Percentiles rank a stretch among this genome's conserved stretches.
These are phyloP conservation scores for Musca domestica DNA, from an alignment of 1,140 invertebrate species.

Conservation along the genomic window DNA sequence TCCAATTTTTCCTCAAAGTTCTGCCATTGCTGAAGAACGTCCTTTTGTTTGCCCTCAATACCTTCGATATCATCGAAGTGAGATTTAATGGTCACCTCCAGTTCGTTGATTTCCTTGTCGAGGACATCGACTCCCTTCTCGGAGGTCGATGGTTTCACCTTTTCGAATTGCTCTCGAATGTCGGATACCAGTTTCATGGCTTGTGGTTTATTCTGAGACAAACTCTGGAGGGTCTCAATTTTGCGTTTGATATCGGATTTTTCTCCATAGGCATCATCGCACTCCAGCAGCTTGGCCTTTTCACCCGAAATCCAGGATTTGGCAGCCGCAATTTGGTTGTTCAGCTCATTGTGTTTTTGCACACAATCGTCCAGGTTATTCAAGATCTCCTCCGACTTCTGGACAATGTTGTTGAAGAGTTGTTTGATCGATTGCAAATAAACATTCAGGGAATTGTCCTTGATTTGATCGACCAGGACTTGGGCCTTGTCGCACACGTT, in stretches of 20 bases:
- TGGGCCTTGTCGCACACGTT: slow-evolving; percentile 90
- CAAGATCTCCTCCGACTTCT: slow-evolving; percentile 81
- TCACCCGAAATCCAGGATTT: slow-evolving; percentile 78
- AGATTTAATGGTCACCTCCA: slow-evolving; percentile 65
- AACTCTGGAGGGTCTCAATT: slow-evolving; percentile 65
- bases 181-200: slow-evolving; percentile 71
- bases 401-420: slow-evolving; percentile 83
- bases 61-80: slow-evolving; percentile 65
- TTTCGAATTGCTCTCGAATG: slow-evolving; percentile 65
- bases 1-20: slow-evolving; percentile 82
- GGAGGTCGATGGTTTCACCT: slow-evolving; percentile 80
- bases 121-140: slow-evolving; percentile 71
- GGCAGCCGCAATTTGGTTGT: slow-evolving; percentile 68
- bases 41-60: slow-evolving; percentile 68
- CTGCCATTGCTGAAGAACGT: slow-evolving; percentile 78
- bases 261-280: slow-evolving; percentile 77
- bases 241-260: slow-evolving; percentile 74
- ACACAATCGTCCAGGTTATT: slow-evolving; percentile 83
- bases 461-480: slow-evolving; percentile 83
- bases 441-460: slow-evolving; percentile 80
- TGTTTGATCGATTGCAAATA: slow-evolving; percentile 87
- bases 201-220: slow-evolving; percentile 69
- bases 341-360: slow-evolving; percentile 78
- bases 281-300: slow-evolving; percentile 72
- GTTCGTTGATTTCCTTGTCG: slow-evolving; percentile 69